Evolutionary conservation across 2,113 vertebrate genomes (phyloP).

Genomic region (Otis tarda): DNA sequence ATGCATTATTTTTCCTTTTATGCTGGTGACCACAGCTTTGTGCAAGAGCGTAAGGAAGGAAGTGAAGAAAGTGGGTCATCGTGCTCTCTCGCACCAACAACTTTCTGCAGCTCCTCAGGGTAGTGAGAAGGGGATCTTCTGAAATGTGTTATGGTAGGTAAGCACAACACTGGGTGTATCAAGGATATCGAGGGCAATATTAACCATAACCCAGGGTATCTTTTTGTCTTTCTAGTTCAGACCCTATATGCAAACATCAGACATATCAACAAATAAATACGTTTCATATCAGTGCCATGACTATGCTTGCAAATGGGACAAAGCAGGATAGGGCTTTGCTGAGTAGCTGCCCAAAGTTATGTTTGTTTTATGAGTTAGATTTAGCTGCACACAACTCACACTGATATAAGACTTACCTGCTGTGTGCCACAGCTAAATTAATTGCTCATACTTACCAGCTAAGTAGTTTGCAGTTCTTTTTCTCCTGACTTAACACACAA

Average conservation of each 20-base stretch:
- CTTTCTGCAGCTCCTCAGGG: background rate
- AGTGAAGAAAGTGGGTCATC: constrained; percentile 32
- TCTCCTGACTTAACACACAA: background rate
- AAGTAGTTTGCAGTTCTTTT: background rate
- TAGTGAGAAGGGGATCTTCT: background rate
- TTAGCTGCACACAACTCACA: background rate
- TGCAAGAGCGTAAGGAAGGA: constrained; percentile 37
- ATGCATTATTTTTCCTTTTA: background rate
- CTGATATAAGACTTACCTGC: background rate
- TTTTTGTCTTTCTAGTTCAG: background rate
- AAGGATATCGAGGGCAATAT: background rate
- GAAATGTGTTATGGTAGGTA: background rate
- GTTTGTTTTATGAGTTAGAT: constrained; percentile 3
- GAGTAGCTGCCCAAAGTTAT: background rate
- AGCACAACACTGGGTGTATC: background rate
- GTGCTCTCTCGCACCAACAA: background rate
- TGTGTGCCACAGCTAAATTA: background rate
- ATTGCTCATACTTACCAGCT: background rate
- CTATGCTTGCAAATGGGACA: background rate
- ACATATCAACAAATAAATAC: background rate
- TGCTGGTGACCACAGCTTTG: background rate
- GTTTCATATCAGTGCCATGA: background rate
- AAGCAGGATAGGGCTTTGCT: background rate
- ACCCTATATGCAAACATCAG: background rate
- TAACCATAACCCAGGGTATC: background rate